These are phyloP conservation scores for Nematostella vectensis DNA, from an alignment of 92 coral and sea anemone genomes.

Conservation along the genomic window DNA sequence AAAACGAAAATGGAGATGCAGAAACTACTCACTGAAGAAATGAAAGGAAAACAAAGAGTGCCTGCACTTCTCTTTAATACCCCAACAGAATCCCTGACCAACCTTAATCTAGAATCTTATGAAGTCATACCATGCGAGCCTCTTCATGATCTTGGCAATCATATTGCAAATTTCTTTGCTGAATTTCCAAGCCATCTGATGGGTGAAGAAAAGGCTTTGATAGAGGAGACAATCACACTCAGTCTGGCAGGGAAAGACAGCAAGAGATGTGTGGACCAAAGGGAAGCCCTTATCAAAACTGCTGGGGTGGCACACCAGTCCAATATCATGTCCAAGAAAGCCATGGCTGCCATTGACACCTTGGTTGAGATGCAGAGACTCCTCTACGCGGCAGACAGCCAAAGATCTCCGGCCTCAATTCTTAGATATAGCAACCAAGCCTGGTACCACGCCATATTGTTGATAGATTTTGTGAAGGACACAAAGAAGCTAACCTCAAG, in stretches of 20 bases:
- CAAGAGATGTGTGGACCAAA: constrained; percentile 36
- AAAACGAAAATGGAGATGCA: constrained; percentile 22
- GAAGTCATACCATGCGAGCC: constrained; percentile 38
- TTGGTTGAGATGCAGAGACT: constrained; percentile 43
- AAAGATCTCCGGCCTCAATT: constrained; percentile 27
- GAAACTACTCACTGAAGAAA: constrained; percentile 15
- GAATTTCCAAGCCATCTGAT: constrained; percentile 34
- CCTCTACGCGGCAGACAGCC: constrained; percentile 21
- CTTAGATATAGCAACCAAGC: constrained; percentile 46
- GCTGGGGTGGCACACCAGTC: constrained; percentile 30
- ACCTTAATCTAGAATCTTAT: constrained; percentile 22
- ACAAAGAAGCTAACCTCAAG: constrained; percentile 30
- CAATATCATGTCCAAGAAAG: constrained; percentile 19
- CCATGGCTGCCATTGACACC: constrained; percentile 26
- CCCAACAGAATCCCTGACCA: constrained; percentile 20
- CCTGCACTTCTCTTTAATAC: constrained; percentile 33
- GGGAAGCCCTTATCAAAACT: constrained; percentile 32
- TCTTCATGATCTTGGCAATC: constrained; percentile 29
- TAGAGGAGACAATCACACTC: constrained; percentile 14
- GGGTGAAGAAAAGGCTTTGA: constrained; percentile 14
- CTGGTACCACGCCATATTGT: constrained; percentile 38
- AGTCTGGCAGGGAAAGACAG: constrained; percentile 36
- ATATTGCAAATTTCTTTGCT: constrained; percentile 32
- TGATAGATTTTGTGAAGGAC: constrained; percentile 8
- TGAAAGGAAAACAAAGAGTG: constrained; percentile 38